phyloP scores from a whole-genome alignment of 2,797 vertebrate genomes.

The Anguilla megastoma region DNA sequence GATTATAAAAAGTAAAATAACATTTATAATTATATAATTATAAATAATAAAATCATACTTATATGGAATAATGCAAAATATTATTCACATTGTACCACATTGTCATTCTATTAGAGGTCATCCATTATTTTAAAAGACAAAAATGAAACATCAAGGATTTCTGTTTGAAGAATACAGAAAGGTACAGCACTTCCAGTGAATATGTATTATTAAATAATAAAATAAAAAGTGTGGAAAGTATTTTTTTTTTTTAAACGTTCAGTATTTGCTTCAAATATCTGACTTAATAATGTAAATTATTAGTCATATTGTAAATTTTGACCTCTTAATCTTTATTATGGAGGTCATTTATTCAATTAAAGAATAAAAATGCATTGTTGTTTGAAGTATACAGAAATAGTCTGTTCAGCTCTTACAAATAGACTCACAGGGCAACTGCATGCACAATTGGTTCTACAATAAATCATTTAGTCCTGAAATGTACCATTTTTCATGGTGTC shows the following conservation, averaged over 20 bases:
- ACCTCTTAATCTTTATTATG: background rate
- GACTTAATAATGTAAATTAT: background rate
- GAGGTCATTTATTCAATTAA: background rate
- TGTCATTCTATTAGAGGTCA: background rate
- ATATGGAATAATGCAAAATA: too few species aligned
- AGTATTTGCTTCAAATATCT: too few species aligned
- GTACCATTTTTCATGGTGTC: slow-evolving; percentile 14
- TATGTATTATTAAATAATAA: background rate
- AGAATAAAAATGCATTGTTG: background rate
- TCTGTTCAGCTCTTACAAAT: slow-evolving; percentile 6
- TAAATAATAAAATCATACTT: too few species aligned
- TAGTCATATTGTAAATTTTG: background rate
- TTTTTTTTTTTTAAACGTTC: background rate
- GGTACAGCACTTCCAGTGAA: too few species aligned
- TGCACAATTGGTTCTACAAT: slow-evolving; percentile 1
- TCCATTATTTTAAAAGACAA: background rate
- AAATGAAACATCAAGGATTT: too few species aligned
- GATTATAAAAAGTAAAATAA: too few species aligned
- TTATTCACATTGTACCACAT: background rate
- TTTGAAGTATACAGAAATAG: background rate
- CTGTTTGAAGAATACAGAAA: too few species aligned
- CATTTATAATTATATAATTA: too few species aligned
- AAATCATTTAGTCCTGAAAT: slow-evolving; percentile 16
- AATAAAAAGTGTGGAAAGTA: background rate
- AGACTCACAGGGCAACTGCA: background rate